Evolutionary conservation across 2,797 vertebrate species (phyloP).

Genomic region (Eulemur mongoz): DNA sequence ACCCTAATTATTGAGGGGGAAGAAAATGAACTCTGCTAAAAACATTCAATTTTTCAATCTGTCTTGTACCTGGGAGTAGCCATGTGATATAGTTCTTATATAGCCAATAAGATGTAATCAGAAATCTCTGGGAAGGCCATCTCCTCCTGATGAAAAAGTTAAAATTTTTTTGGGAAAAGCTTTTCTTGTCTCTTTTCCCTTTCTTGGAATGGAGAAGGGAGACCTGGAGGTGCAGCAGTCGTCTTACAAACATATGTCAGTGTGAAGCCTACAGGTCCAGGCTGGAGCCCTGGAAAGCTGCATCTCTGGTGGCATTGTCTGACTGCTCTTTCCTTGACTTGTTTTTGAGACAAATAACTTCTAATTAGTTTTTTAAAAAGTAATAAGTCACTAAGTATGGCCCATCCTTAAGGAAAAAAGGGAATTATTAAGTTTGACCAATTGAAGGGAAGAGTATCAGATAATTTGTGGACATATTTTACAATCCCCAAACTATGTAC

Average conservation of each 20-base stretch:
- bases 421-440: background rate
- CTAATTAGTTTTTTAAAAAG: background rate
- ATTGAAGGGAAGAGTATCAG: background rate
- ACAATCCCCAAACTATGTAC: background rate
- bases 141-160: background rate
- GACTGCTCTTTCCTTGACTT: background rate
- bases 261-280: background rate
- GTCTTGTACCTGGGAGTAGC: background rate
- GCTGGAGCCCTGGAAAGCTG: background rate
- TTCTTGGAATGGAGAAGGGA: background rate
- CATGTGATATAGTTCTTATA: background rate
- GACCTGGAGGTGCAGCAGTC: background rate
- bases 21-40: background rate
- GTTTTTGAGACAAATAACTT: background rate
- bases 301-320: background rate
- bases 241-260: background rate
- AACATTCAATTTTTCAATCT: background rate
- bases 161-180: background rate
- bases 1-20: background rate
- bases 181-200: background rate
- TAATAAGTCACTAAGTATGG: background rate
- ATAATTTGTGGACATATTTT: background rate
- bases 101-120: background rate
- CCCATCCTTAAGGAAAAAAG: background rate
- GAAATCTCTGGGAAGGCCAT: background rate